phyloP scores from a whole-genome alignment of 2,888 invertebrate species.

The Coenonympha glycerion region DNA sequence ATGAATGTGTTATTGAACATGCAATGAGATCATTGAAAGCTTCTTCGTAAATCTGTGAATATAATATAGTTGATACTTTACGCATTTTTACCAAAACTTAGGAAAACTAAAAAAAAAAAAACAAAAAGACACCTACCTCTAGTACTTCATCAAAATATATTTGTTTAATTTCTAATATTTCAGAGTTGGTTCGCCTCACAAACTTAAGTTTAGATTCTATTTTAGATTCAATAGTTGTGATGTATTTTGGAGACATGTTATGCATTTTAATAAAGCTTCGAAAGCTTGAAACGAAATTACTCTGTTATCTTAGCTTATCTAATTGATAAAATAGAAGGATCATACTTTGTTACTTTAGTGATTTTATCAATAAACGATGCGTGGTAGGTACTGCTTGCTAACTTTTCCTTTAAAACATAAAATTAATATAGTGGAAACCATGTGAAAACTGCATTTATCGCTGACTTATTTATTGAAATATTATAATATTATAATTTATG shows the following conservation, averaged over 20 bases:
- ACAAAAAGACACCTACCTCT: slow-evolving; percentile 48
- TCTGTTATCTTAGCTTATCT: background rate
- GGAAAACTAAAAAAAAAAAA: background rate
- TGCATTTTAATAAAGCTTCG: slow-evolving; percentile 22
- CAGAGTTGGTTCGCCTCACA: slow-evolving; percentile 41
- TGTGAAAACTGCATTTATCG: no score
- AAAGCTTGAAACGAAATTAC: background rate
- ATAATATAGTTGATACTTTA: background rate
- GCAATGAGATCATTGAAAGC: slow-evolving; percentile 52
- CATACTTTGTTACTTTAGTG: slow-evolving; percentile 50
- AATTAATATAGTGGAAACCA: no score
- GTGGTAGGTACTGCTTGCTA: no score
- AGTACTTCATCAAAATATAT: slow-evolving; percentile 49
- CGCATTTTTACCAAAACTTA: background rate
- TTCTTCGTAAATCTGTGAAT: slow-evolving; percentile 55
- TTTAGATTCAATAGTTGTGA: slow-evolving; percentile 48
- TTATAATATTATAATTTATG: no score
- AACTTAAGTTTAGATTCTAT: slow-evolving; percentile 41
- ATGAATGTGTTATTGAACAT: slow-evolving; percentile 51
- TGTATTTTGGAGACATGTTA: slow-evolving; percentile 45
- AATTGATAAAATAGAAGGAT: slow-evolving; percentile 6
- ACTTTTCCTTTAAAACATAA: no score
- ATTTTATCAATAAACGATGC: slow-evolving; percentile 41
- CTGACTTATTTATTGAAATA: no score
- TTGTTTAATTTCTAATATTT: slow-evolving; percentile 51